Percentiles rank a stretch among this genome's conserved stretches.
These are phyloP conservation scores for Octodon degus DNA, from an alignment of 2,113 vertebrate genomes.

Conservation along the genomic window DNA sequence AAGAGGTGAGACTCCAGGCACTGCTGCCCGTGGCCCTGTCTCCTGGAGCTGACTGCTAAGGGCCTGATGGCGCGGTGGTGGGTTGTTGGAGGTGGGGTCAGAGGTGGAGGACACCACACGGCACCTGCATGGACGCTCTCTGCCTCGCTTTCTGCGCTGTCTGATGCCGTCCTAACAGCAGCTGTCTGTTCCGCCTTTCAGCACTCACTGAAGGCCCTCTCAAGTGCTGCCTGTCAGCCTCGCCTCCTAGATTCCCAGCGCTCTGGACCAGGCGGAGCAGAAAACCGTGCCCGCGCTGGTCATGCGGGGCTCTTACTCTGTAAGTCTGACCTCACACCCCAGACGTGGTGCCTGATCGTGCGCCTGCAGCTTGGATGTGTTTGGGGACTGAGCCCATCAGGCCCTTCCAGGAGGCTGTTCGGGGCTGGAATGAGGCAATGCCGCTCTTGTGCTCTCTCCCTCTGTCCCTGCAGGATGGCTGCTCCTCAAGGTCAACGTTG, in stretches of 20 bases:
- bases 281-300: background rate
- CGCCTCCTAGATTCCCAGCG: background rate
- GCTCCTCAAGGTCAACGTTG: constrained; percentile 7
- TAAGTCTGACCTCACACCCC: background rate
- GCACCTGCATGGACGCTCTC: background rate
- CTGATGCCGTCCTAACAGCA: background rate
- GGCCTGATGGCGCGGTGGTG: background rate
- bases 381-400: background rate
- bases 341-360: background rate
- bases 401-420: background rate
- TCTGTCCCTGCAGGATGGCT: constrained; percentile 69
- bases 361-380: background rate
- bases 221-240: background rate
- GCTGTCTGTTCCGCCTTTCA: background rate
- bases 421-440: background rate
- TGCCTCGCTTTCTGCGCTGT: background rate
- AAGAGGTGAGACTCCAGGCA: background rate
- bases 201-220: background rate
- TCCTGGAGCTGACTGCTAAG: background rate
- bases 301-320: constrained; percentile 21
- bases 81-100: background rate
- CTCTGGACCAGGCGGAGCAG: background rate
- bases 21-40: background rate
- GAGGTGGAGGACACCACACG: background rate
- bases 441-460: background rate